Percentiles rank a stretch among this genome's conserved stretches.
These are phyloP conservation scores for Xerus rutilus DNA, from an alignment of 2,797 vertebrate species.

Conservation along the genomic window DNA sequence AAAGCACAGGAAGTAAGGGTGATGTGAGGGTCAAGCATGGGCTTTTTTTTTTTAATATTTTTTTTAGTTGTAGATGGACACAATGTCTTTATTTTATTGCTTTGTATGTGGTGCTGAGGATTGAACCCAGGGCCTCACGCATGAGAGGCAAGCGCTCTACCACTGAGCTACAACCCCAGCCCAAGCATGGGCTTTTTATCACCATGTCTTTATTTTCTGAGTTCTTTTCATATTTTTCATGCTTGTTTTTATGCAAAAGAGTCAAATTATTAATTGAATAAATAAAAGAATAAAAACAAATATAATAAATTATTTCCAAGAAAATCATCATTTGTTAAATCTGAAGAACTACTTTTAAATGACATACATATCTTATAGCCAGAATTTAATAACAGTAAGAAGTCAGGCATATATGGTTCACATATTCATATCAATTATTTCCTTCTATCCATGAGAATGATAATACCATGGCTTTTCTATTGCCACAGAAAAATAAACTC, in stretches of 20 bases:
- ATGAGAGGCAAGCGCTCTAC: no score
- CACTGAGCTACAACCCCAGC: no score
- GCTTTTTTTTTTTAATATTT: no score
- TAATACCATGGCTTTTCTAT: not conserved
- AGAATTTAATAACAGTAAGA: not conserved
- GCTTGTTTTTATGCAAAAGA: not conserved
- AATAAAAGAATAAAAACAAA: not conserved
- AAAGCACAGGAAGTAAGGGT: not conserved
- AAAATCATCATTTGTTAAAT: not conserved
- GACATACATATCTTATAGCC: not conserved
- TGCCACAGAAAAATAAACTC: not conserved
- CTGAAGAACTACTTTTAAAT: not conserved
- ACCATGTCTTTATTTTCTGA: not conserved
- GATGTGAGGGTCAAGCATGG: not conserved
- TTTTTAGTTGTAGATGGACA: no score
- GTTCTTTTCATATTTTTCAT: not conserved
- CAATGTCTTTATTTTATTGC: no score
- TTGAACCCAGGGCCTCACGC: no score
- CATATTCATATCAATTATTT: not conserved
- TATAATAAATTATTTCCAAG: not conserved
- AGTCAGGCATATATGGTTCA: not conserved
- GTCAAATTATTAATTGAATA: not conserved
- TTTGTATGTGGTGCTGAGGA: no score
- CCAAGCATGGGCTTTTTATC: not conserved
- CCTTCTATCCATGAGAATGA: not conserved